A percentile compares a stretch with the other conserved stretches of the same genome.
Evolutionary conservation across 2,113 vertebrate genomes (phyloP).

Genomic region (Solea senegalensis): DNA sequence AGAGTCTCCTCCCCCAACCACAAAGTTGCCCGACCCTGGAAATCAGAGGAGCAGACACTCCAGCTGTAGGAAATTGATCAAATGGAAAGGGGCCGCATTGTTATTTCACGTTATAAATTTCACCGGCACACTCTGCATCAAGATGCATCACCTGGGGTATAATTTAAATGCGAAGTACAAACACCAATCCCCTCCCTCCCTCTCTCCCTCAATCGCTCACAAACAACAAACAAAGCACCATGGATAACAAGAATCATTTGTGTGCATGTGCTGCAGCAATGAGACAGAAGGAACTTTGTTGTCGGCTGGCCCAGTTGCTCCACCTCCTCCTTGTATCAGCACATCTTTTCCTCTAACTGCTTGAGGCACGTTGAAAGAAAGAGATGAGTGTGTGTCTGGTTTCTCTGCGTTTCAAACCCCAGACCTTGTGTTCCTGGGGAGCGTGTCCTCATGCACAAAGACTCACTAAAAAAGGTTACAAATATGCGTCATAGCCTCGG

Average conservation of each 20-base stretch:
- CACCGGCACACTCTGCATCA: constrained; percentile 41
- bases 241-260: constrained; percentile 60
- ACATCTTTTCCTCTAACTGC: constrained; percentile 58
- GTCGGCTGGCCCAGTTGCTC: constrained; percentile 35
- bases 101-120: constrained; percentile 57
- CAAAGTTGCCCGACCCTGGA: neutral
- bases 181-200: constrained; percentile 28
- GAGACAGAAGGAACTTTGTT: constrained; percentile 73
- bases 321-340: constrained; percentile 59
- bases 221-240: constrained; percentile 54
- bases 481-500: constrained; percentile 3
- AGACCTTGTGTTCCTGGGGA: constrained; percentile 3
- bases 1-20: neutral
- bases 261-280: constrained; percentile 65
- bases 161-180: constrained; percentile 72
- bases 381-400: constrained; percentile 31
- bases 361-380: constrained; percentile 21
- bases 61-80: constrained; percentile 45
- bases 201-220: neutral
- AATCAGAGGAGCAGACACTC: constrained; percentile 14
- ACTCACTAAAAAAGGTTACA: constrained; percentile 14
- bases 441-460: constrained; percentile 16
- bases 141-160: constrained; percentile 57
- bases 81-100: constrained; percentile 40
- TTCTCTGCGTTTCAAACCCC: constrained; percentile 22